These are phyloP conservation scores for Lumbricus terrestris DNA, from an alignment of 2,888 invertebrate species.

Conservation along the genomic window DNA sequence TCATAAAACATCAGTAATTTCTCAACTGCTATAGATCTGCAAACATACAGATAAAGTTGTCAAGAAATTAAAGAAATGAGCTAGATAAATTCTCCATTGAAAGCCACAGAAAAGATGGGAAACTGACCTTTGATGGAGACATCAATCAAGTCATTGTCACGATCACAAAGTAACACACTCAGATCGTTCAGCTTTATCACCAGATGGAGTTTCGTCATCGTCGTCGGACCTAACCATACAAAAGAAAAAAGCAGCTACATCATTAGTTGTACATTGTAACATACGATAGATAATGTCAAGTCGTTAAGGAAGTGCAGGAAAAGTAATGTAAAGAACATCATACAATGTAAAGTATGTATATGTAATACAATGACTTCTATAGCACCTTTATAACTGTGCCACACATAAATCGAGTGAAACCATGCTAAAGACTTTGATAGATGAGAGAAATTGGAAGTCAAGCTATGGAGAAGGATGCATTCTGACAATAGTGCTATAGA, in stretches of 20 bases:
- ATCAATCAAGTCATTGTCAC: slow-evolving; percentile 71
- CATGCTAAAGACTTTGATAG: too few species aligned
- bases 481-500: too few species aligned
- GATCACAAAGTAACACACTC: slow-evolving; percentile 69
- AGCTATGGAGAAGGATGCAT: too few species aligned
- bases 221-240: not conserved
- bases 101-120: not conserved
- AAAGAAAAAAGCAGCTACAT: not conserved
- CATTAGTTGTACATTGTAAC: not conserved
- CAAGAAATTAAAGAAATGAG: not conserved
- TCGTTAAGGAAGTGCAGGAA: not conserved
- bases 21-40: not conserved
- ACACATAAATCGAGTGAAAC: too few species aligned
- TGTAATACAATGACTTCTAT: not conserved
- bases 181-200: slow-evolving; percentile 70
- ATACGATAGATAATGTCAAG: not conserved
- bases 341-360: not conserved
- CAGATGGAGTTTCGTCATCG: slow-evolving; percentile 25
- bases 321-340: not conserved
- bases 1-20: too few species aligned
- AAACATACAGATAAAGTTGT: not conserved
- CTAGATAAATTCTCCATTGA: not conserved
- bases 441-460: too few species aligned
- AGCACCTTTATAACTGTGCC: too few species aligned
- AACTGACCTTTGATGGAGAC: slow-evolving; percentile 64